Evolutionary conservation across 2,113 vertebrate species (phyloP), one percentile per base, ranked within the genome.

Genomic region (Siphamia tubifer): DNA sequence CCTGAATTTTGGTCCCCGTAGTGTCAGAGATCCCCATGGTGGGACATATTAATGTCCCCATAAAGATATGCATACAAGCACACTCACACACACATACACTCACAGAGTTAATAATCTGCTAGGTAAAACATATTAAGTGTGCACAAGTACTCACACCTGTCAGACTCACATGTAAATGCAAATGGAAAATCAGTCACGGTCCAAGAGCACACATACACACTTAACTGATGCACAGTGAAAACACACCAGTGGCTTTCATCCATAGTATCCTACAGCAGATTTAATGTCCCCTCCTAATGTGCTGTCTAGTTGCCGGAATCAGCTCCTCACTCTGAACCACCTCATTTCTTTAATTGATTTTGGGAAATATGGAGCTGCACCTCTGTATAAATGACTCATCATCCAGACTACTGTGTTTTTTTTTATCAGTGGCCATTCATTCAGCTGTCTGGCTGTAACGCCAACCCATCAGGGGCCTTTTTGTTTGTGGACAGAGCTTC

Each of bases 61-160:
- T n/a, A n/a, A n/a, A n/a, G n/a, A n/a, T n/a, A n/a, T n/a, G n/a
- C n/a, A n/a, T n/a, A n/a, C n/a, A n/a, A n/a, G n/a, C 34, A 27
- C 27, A 47, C 44, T 25, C 8, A 51, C 38, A 11, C 66, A 44
- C 57, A 44, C 12, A 40, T 8, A 57, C 36, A 31, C 19, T 23
- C 25, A 34, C 17, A 40, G 8, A 61, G 54, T 67, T 76, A 71
- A 79, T 71, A 35, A 68, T 66, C 67, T 57, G 55, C 60, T 38
- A 16, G 44, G 28, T 74, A 42, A 67, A 73, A 74, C 58, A 57
- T 51, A 81, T 68, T 78, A 57, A 47, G 17, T 36, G 68, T 67
- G 56, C 61, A 57, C 30, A 66, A 21, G 45, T 6, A 1, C 64
- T 58, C 68, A 49, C 47, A 77, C 43, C 74, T 71, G 64, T 64